Conservation (phyloP, 2,888 invertebrate genomes). For the Ephialtes manifestator region DNA sequence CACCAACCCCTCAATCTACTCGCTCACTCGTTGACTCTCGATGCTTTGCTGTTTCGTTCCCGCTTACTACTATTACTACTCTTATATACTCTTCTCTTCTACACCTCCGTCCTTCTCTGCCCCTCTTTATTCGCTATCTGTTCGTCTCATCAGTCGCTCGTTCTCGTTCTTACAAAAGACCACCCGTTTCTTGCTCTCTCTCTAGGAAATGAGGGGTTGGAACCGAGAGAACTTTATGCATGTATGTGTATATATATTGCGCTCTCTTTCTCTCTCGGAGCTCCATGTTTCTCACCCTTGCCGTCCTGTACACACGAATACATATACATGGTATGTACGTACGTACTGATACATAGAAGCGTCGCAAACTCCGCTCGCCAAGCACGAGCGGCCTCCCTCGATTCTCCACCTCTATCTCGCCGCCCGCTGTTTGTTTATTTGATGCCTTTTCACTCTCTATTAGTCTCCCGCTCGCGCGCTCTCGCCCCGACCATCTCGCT, state of each 20-base stretch:
- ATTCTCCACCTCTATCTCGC: slow-evolving; percentile 66
- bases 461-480: slow-evolving; percentile 80
- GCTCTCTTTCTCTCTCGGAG: slow-evolving; percentile 30
- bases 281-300: slow-evolving; percentile 21
- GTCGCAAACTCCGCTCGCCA: slow-evolving; percentile 42
- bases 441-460: slow-evolving; percentile 86
- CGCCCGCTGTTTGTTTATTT: slow-evolving; percentile 85
- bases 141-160: slow-evolving; percentile 55
- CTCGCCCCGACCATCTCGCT: slow-evolving; percentile 52
- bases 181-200: slow-evolving; percentile 47
- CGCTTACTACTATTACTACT: slow-evolving; percentile 20
- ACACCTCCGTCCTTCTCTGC: slow-evolving; percentile 18
- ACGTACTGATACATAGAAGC: slow-evolving; percentile 30
- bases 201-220: slow-evolving; percentile 41
- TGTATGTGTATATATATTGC: slow-evolving; percentile 6
- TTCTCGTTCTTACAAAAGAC: slow-evolving; percentile 47
- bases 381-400: slow-evolving; percentile 51
- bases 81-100: slow-evolving; percentile 33
- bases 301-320: neutral
- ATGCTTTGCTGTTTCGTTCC: slow-evolving; percentile 58
- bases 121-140: slow-evolving; percentile 45
- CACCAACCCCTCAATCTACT: slow-evolving; percentile 58
- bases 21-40: slow-evolving; percentile 63
- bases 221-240: slow-evolving; percentile 25
- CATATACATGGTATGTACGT: neutral